Evolutionary conservation across 2,797 vertebrate genomes (phyloP), one percentile per base, ranked within the genome.

Genomic region (Scomberomorus guttatus): DNA sequence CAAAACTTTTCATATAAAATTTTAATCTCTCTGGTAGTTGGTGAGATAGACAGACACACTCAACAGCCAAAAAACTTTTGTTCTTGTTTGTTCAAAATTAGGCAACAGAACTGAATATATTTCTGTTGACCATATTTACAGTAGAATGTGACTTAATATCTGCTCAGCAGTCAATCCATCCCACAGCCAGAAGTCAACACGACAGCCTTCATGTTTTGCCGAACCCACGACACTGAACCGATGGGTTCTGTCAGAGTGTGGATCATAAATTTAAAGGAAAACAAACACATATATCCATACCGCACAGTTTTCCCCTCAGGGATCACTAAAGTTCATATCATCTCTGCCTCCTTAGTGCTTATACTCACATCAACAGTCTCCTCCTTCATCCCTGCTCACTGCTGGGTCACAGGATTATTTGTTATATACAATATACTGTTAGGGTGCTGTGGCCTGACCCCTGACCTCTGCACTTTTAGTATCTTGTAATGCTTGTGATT

Each of bases 301-400:
- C 6, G 65, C 55, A 25, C 75, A n/a, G 18, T 46, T 42, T 32
- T 1, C 55, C 39, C 68, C 57, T 12, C 29, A 39, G 68, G 76
- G 68, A 79, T 73, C 72, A 25, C 71, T 81, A 44, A 17, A 58
- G 34, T 67, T 72, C 52, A 24, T 27, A 20, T 57, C 56, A 70
- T 69, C 52, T 68, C 66, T 72, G 74, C 74, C 27, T 66, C 51
- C 69, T 81, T 79, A 74, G 72, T 25, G 0, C 56, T 66, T 34
- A 46, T 57, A 44, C 24, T 54, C 58, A 7, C 76, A 12, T 18
- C 42, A 4, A 2, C 29, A 7, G 2, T 15, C 18, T 29, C 20
- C 18, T 32, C 71, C 32, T 2, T 5, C 42, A 20, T 27, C 27
- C 5, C 54, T 2, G 62, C 10, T 75, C 77, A 37, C n/a, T 22